These are phyloP conservation scores for Philopedon plagiatum DNA, from an alignment of 2,888 invertebrate genomes.

Conservation along the genomic window DNA sequence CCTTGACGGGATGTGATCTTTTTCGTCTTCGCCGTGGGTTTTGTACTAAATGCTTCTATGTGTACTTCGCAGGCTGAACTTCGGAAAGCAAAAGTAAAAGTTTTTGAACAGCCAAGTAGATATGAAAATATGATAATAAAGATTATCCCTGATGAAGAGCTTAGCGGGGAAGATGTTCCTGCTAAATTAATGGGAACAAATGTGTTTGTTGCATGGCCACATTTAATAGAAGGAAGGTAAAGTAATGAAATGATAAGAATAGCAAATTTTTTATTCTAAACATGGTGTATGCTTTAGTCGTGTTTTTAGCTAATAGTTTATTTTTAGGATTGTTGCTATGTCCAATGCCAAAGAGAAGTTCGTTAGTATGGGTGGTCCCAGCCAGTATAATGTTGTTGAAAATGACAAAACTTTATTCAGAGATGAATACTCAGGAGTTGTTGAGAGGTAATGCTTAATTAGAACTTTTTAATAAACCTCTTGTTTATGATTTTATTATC, in stretches of 20 bases:
- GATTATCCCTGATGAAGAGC: slow-evolving; percentile 69
- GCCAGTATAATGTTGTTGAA: slow-evolving; percentile 67
- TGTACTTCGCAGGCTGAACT: slow-evolving; percentile 65
- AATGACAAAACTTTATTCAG: slow-evolving; percentile 21
- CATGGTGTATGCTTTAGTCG: no score
- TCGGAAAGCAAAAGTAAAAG: slow-evolving; percentile 81
- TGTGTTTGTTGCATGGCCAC: slow-evolving; percentile 93
- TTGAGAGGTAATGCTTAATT: slow-evolving; percentile 35
- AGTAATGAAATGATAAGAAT: slow-evolving; percentile 49
- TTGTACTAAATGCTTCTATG: neutral
- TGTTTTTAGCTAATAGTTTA: neutral
- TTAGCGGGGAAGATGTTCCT: slow-evolving; percentile 63
- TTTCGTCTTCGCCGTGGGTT: no score
- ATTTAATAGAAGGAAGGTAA: slow-evolving; percentile 88
- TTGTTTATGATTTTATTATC: no score
- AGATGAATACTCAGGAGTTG: slow-evolving; percentile 22
- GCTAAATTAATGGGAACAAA: slow-evolving; percentile 78
- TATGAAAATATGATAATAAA: slow-evolving; percentile 87
- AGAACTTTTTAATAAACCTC: no score
- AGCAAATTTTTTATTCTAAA: no score
- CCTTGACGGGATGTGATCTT: no score
- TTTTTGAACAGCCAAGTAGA: slow-evolving; percentile 89
- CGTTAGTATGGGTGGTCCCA: slow-evolving; percentile 67
- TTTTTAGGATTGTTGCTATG: slow-evolving; percentile 74
- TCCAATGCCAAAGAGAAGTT: slow-evolving; percentile 72